These are phyloP conservation scores for Chaetorhynchus papuensis DNA, from an alignment of 2,113 vertebrate genomes.

Conservation along the genomic window DNA sequence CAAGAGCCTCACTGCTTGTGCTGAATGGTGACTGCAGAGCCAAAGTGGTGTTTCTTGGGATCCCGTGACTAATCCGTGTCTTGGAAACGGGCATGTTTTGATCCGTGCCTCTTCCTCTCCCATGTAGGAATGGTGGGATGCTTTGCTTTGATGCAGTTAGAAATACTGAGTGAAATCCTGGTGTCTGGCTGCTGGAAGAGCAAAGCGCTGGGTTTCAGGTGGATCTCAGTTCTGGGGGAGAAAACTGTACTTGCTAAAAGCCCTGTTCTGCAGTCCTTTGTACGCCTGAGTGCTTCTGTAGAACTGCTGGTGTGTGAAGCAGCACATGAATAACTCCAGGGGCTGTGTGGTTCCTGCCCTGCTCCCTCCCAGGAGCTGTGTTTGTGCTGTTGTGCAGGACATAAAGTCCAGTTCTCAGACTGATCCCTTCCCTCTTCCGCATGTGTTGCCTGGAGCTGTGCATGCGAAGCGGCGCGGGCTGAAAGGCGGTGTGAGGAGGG, in stretches of 20 bases:
- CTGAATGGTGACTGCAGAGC: not conserved
- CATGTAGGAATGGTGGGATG: not conserved
- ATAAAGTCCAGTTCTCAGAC: not conserved
- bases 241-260: not conserved
- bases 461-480: not conserved
- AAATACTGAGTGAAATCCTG: not conserved
- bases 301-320: not conserved
- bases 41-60: not conserved
- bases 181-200: not conserved
- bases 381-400: not conserved
- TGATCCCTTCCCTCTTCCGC: not conserved
- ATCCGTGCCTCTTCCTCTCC: not conserved
- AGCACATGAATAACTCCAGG: not conserved
- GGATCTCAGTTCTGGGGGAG: not conserved
- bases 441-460: not conserved
- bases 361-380: not conserved
- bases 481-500: not conserved
- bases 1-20: not conserved
- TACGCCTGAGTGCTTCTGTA: not conserved
- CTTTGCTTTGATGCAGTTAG: not conserved
- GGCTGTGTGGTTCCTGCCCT: not conserved
- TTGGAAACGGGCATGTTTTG: not conserved
- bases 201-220: not conserved
- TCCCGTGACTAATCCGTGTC: not conserved
- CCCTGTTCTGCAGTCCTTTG: not conserved